Conservation (phyloP, 1,140 invertebrate genomes). For the Cotesia typhae region DNA sequence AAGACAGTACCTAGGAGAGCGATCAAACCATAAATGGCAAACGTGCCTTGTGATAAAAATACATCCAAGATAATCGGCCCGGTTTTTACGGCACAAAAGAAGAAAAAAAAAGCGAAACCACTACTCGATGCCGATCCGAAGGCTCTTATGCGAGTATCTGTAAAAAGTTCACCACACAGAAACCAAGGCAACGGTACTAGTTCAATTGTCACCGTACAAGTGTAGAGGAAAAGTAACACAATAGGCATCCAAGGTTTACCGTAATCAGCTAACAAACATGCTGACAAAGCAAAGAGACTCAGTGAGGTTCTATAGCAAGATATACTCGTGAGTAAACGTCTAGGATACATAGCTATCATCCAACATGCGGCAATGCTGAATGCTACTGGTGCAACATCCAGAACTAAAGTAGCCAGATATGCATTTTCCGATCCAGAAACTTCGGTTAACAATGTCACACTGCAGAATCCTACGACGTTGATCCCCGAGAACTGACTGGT, state of each 20-base stretch:
- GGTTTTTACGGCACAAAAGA: slow-evolving; percentile 78
- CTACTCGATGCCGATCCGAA: slow-evolving; percentile 72
- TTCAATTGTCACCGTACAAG: slow-evolving; percentile 68
- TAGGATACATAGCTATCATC: slow-evolving; percentile 68
- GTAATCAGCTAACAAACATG: slow-evolving; percentile 53
- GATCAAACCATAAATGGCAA: slow-evolving; percentile 74
- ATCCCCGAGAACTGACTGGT: slow-evolving; percentile 72
- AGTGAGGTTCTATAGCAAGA: slow-evolving; percentile 69
- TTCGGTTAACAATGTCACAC: slow-evolving; percentile 71
- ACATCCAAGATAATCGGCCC: slow-evolving; percentile 70
- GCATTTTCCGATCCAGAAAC: slow-evolving; percentile 67
- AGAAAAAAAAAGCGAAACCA: slow-evolving; percentile 72
- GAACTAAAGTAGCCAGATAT: slow-evolving; percentile 71
- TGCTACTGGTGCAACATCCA: slow-evolving; percentile 75
- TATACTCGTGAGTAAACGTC: slow-evolving; percentile 68
- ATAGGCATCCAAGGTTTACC: slow-evolving; percentile 64
- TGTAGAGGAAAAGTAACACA: slow-evolving; percentile 67
- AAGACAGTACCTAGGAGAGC: slow-evolving; percentile 72
- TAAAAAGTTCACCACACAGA: slow-evolving; percentile 73
- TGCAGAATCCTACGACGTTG: slow-evolving; percentile 79
- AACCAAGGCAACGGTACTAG: slow-evolving; percentile 76
- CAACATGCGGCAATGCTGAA: slow-evolving; percentile 70
- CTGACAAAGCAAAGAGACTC: slow-evolving; percentile 65
- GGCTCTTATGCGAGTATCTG: slow-evolving; percentile 66
- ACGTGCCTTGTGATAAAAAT: slow-evolving; percentile 71